A percentile compares a stretch with the other conserved stretches of the same genome.
Evolutionary conservation across 2,113 vertebrate species (phyloP).

Genomic region (Vireo altiloquus): DNA sequence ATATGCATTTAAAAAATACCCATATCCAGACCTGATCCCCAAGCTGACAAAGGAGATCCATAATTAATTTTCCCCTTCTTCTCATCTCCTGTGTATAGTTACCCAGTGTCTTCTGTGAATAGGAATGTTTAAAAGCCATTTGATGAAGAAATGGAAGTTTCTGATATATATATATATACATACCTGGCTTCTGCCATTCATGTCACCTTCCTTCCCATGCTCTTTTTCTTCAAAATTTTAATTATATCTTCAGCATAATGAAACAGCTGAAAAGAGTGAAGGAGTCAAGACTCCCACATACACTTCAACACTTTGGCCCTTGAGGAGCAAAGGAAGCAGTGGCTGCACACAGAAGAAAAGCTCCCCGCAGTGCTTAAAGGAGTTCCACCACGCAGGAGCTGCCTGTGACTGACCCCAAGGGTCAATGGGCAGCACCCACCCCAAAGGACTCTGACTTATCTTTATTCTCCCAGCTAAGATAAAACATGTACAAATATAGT

Average conservation of each 20-base stretch:
- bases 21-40: not conserved
- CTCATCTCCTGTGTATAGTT: not conserved
- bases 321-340: not conserved
- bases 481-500: not conserved
- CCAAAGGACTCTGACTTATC: not conserved
- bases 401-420: not conserved
- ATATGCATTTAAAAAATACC: not conserved
- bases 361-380: not conserved
- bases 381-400: not conserved
- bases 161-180: not conserved
- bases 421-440: not conserved
- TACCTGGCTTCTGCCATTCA: not conserved
- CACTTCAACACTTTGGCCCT: not conserved
- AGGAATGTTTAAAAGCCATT: not conserved
- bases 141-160: not conserved
- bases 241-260: not conserved
- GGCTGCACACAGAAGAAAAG: not conserved
- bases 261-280: not conserved
- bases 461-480: not conserved
- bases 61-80: not conserved
- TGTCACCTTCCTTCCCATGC: not conserved
- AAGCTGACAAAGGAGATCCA: not conserved
- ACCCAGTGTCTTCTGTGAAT: not conserved
- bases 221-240: not conserved
- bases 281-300: not conserved